Percentiles rank a stretch among this genome's conserved stretches.
phyloP scores from a whole-genome alignment of 2,888 invertebrate genomes.

The Drosophila antonietae region DNA sequence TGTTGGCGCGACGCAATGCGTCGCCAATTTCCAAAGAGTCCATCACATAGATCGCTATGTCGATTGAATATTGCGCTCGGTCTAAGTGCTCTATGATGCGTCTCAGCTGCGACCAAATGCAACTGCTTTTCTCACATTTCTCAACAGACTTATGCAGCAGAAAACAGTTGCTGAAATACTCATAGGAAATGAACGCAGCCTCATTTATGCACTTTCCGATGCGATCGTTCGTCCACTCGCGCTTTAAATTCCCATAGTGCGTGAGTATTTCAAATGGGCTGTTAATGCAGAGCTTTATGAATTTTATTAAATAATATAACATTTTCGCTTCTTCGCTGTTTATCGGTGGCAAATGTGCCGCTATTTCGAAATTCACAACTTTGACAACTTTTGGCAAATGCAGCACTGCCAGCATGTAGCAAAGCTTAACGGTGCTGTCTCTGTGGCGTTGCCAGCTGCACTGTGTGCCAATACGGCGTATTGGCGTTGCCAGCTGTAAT shows the following conservation, averaged over 20 bases:
- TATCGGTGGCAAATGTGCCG: too few relatives aligned
- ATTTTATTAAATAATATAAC: constrained; percentile 5
- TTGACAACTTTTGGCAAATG: background rate
- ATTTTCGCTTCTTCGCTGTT: background rate
- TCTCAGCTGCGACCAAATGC: constrained; percentile 5
- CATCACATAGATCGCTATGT: constrained; percentile 13
- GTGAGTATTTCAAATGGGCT: background rate
- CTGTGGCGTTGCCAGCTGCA: background rate
- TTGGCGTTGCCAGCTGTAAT: background rate
- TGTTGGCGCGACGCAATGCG: constrained; percentile 1
- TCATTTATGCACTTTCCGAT: constrained; percentile 1
- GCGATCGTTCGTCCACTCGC: constrained; percentile 2
- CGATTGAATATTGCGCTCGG: background rate
- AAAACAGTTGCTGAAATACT: constrained; percentile 5
- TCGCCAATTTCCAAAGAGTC: background rate
- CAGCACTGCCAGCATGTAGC: background rate
- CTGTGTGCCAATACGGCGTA: too few relatives aligned
- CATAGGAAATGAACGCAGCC: background rate
- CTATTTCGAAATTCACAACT: too few relatives aligned
- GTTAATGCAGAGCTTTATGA: constrained; percentile 3
- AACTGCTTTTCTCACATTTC: background rate
- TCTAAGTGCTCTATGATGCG: constrained; percentile 1
- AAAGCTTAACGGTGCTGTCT: too few relatives aligned
- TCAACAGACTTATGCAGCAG: background rate
- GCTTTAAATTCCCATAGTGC: background rate